Percentiles rank a stretch among this genome's conserved stretches.
phyloP scores from a whole-genome alignment of 2,113 vertebrate genomes.

The Sinocyclocheilus maitianheensis region DNA sequence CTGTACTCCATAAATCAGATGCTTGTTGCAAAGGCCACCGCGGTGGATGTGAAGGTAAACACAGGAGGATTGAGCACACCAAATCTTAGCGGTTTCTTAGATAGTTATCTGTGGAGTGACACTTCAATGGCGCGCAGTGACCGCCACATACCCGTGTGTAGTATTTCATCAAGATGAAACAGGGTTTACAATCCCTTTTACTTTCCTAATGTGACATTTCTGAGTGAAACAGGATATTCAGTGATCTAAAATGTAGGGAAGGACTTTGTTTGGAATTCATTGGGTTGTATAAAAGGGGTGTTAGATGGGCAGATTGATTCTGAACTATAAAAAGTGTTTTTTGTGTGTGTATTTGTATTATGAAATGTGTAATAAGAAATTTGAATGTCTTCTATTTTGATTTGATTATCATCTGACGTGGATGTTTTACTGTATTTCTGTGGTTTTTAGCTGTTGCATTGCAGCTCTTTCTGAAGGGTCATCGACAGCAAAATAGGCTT shows the following conservation, averaged over 20 bases:
- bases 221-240: background rate
- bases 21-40: background rate
- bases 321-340: too few relatives aligned
- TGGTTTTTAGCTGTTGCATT: background rate
- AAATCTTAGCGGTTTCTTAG: background rate
- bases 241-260: background rate
- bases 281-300: background rate
- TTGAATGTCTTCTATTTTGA: background rate
- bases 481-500: background rate
- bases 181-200: background rate
- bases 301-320: too few relatives aligned
- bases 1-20: conserved; percentile 19
- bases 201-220: background rate
- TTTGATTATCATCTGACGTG: background rate
- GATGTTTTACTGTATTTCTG: background rate
- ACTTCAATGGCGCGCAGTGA: background rate
- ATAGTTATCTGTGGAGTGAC: background rate
- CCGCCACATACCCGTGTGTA: background rate
- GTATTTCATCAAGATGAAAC: background rate
- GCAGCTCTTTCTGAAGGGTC: background rate
- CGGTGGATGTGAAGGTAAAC: background rate
- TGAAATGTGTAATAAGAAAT: background rate
- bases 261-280: background rate
- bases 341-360: too few relatives aligned
- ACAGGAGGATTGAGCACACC: background rate